Base-by-base conservation (phyloP, 2,113 vertebrate genomes). In the Podarcis cretensis region DNA sequence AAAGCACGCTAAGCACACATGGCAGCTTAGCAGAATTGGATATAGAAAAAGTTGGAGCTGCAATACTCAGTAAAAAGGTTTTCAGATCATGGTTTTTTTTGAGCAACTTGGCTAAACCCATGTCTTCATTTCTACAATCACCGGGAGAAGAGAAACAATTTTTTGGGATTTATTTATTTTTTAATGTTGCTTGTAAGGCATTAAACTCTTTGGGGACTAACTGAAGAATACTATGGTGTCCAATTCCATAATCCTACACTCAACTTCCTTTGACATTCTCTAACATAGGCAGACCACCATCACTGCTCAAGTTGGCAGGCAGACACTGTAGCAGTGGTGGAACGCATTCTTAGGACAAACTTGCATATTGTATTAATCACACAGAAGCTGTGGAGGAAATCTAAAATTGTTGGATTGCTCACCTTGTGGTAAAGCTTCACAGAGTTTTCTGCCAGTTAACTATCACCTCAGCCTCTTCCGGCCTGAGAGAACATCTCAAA, bases 21-120 rank as follows among this genome's bases (percentile, higher is more conserved):
- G 84, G 80, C 20, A 43, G 77, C 87, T 68, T 86, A 48, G 79
- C 63, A 25, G 90, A 91, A 78, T 1, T 6, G 87, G 8, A 84
- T 25, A 35, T 13, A 35, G 30, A 73, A n/a, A 35, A 73, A 73
- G 0, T 18, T 73, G 5, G 87, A 83, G 30, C 1, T 2, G 43
- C 35, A 89, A 76, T 84, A 87, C 0, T 40, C 0, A 81, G 90
- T 54, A 73, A 4, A 87, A 35, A 30, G 30, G 13, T 35, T 81
- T 81, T 79, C 68, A 54, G n/a, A 2, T 74, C 30, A 84, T 73
- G 14, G 3, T 20, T 6, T 83, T 71, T 14, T 43, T 71, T 57
- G 9, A n/a, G 40, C 25, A 71, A n/a, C 37, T n/a, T 71, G 66
- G 10, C 27, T 48, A 16, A 27, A 83, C 16, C 16, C 43, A 43